These are phyloP conservation scores for Xiphorhynchus erythropygius DNA, from an alignment of 2,797 vertebrate genomes.

Conservation along the genomic window DNA sequence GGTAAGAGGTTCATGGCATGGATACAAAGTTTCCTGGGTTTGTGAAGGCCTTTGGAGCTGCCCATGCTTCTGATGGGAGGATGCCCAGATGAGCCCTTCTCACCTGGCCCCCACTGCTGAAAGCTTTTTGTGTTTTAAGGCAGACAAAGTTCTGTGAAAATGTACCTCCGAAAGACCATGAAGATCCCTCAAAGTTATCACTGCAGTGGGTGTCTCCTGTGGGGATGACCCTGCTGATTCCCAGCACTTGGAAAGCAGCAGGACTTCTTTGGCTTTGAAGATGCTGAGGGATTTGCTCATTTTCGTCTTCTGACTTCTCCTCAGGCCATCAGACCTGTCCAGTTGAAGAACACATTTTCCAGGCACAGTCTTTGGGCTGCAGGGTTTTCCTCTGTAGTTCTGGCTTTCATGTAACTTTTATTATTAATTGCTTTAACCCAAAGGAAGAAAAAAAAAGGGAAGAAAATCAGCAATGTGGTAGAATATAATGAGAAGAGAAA, in stretches of 20 bases:
- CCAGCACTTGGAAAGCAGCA: not conserved
- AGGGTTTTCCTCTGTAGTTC: not conserved
- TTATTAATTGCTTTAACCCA: slow-evolving; percentile 11
- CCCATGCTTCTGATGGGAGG: accelerated
- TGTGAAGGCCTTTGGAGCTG: not conserved
- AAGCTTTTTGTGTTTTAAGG: not conserved
- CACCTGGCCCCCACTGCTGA: accelerated
- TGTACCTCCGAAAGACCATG: accelerated
- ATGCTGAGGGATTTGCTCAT: not conserved
- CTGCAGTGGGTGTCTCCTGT: not conserved
- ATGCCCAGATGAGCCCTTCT: not conserved
- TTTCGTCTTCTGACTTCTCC: not conserved
- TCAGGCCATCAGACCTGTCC: not conserved
- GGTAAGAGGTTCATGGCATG: accelerated
- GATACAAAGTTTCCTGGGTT: not conserved
- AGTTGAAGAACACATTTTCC: not conserved
- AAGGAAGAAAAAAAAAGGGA: not conserved
- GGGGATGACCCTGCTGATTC: not conserved
- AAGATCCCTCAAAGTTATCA: not conserved
- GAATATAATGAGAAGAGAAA: not conserved
- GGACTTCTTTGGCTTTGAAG: not conserved
- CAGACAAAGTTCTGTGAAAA: not conserved
- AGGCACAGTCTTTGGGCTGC: not conserved
- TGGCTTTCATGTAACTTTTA: not conserved
- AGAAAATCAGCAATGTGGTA: not conserved